phyloP scores from a whole-genome alignment of 1,140 invertebrate genomes.

The Xylocopa sonorina region DNA sequence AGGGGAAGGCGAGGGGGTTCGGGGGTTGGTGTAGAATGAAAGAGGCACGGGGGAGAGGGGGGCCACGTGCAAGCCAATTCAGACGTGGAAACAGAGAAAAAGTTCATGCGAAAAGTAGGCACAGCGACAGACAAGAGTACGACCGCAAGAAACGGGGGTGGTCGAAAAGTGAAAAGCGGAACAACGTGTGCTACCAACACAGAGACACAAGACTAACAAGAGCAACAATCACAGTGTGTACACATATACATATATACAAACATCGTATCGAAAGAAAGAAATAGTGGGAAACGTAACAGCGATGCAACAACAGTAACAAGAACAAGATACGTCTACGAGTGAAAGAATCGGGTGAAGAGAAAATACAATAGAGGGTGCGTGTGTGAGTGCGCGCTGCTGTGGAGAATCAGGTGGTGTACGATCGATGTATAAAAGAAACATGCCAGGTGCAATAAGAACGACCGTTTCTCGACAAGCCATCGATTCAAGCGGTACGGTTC shows the following conservation, averaged over 20 bases:
- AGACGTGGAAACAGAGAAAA: slow-evolving; percentile 38
- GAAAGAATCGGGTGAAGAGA: not conserved
- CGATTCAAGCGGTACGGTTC: slow-evolving; percentile 11
- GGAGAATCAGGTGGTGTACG: slow-evolving; percentile 1
- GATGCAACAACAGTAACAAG: slow-evolving; percentile 47
- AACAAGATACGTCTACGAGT: slow-evolving; percentile 14
- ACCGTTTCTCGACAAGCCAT: slow-evolving; percentile 19
- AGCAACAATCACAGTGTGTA: slow-evolving; percentile 15
- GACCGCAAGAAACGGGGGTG: slow-evolving; percentile 12
- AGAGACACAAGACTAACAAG: slow-evolving; percentile 25
- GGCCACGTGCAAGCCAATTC: slow-evolving; percentile 33
- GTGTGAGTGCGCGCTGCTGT: slow-evolving; percentile 2
- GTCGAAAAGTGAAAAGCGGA: slow-evolving; percentile 28
- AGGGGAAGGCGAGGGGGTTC: no score
- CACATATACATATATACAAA: not conserved
- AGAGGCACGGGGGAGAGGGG: slow-evolving; percentile 7
- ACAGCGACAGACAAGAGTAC: slow-evolving; percentile 42
- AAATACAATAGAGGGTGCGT: not conserved
- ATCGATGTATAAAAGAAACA: slow-evolving; percentile 33
- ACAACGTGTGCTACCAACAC: slow-evolving; percentile 26
- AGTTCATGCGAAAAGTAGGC: slow-evolving; percentile 39
- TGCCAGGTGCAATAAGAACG: slow-evolving; percentile 41
- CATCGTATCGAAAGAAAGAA: slow-evolving; percentile 12
- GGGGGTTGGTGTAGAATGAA: slow-evolving; percentile 50
- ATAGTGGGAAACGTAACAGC: slow-evolving; percentile 19